A percentile compares a stretch with the other conserved stretches of the same genome.
phyloP scores from a whole-genome alignment of 2,797 vertebrate species.

The Mus minutoides region DNA sequence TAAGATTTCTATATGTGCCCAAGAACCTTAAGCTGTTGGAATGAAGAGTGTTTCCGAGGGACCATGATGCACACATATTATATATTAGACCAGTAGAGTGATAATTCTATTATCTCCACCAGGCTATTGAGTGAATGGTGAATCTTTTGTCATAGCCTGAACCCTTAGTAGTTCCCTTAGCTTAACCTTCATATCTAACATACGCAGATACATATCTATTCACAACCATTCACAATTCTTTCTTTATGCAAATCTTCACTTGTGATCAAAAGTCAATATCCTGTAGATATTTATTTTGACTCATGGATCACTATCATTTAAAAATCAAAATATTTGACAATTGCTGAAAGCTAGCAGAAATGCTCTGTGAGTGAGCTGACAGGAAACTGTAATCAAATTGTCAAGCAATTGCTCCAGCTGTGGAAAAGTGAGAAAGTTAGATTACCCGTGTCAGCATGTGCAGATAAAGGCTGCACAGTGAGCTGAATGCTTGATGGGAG shows the following conservation, averaged over 20 bases:
- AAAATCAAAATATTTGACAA: slow-evolving; percentile 88
- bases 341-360: slow-evolving; percentile 85
- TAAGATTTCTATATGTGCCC: neutral
- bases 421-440: slow-evolving; percentile 87
- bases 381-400: slow-evolving; percentile 88
- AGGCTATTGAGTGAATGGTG: neutral
- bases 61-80: neutral
- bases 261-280: slow-evolving; percentile 86
- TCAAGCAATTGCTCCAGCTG: slow-evolving; percentile 85
- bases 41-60: slow-evolving; percentile 23
- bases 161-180: neutral
- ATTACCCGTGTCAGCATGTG: slow-evolving; percentile 87
- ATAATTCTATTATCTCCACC: slow-evolving; percentile 20
- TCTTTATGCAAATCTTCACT: slow-evolving; percentile 74
- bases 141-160: neutral
- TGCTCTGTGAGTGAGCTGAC: slow-evolving; percentile 85
- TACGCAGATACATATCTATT: neutral
- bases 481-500: slow-evolving; percentile 82
- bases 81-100: neutral
- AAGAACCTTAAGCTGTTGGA: neutral
- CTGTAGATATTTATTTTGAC: slow-evolving; percentile 75
- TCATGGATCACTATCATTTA: slow-evolving; percentile 83
- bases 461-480: slow-evolving; percentile 83
- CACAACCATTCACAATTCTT: slow-evolving; percentile 58
- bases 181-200: neutral